A percentile compares a stretch with the other conserved stretches of the same genome.
These are phyloP conservation scores for Hemibagrus guttatus DNA, from an alignment of 2,797 vertebrate genomes.

Conservation along the genomic window DNA sequence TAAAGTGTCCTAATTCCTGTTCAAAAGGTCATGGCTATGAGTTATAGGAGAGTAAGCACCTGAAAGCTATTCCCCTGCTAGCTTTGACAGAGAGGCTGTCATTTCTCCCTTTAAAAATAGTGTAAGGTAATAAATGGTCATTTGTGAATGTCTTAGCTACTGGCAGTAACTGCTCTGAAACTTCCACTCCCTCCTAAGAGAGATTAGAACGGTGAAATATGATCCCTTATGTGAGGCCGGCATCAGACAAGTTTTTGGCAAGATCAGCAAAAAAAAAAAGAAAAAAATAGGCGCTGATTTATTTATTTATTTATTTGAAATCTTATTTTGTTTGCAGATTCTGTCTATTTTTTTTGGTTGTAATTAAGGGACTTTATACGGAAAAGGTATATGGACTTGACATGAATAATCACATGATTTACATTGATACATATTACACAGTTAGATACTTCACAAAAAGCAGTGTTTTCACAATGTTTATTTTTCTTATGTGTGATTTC, in stretches of 20 bases:
- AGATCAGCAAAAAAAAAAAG: conserved; percentile 55
- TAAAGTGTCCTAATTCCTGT: conserved; percentile 83
- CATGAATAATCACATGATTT: not conserved
- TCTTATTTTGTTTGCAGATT: conserved; percentile 41
- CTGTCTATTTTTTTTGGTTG: not conserved
- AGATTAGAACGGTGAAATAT: conserved; percentile 73
- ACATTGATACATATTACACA: not conserved
- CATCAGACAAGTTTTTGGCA: conserved; percentile 64
- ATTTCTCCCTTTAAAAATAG: conserved; percentile 83
- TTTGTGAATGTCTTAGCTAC: conserved; percentile 76
- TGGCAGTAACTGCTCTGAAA: conserved; percentile 74
- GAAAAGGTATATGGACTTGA: not conserved
- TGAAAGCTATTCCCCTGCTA: conserved; percentile 86
- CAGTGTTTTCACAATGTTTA: not conserved
- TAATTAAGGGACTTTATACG: too few relatives aligned
- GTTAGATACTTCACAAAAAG: not conserved
- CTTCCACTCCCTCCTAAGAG: conserved; percentile 75
- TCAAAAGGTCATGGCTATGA: conserved; percentile 82
- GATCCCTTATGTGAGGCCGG: conserved; percentile 72
- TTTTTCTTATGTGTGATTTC: not conserved
- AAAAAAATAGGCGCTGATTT: not conserved
- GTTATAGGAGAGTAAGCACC: conserved; percentile 79
- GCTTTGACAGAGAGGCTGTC: conserved; percentile 82
- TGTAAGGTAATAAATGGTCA: conserved; percentile 83
- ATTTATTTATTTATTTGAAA: not conserved